Conservation (phyloP, 2,888 invertebrate species). For the Creontiades dilutus region DNA sequence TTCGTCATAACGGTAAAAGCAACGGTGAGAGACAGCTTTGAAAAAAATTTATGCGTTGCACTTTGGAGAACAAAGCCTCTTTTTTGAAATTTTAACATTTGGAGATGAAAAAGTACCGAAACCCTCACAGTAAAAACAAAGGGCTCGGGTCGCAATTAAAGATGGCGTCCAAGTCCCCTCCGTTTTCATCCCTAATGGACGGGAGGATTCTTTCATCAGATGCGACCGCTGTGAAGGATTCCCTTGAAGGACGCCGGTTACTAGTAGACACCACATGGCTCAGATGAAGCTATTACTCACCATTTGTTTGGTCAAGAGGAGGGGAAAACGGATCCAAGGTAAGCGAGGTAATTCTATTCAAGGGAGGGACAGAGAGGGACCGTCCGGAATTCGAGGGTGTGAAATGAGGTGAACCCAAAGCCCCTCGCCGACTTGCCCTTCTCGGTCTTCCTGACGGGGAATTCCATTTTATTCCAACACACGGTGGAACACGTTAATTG, state of each 20-base stretch:
- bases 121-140: constrained; percentile 24
- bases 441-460: neutral
- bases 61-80: neutral
- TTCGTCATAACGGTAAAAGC: no score
- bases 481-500: no score
- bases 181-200: constrained; percentile 50
- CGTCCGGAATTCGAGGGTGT: constrained; percentile 56
- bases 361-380: constrained; percentile 22
- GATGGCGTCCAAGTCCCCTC: constrained; percentile 11
- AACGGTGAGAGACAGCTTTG: neutral
- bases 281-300: constrained; percentile 68
- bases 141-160: constrained; percentile 40
- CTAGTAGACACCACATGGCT: constrained; percentile 16
- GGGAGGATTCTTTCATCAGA: constrained; percentile 55
- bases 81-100: neutral
- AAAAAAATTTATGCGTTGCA: neutral
- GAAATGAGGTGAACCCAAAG: constrained; percentile 57
- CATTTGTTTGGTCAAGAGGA: constrained; percentile 66
- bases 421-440: neutral
- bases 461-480: no score
- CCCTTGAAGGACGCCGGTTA: neutral
- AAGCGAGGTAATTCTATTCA: constrained; percentile 65
- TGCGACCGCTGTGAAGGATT: neutral
- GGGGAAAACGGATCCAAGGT: neutral
- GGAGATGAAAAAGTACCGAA: constrained; percentile 14